phyloP scores from a whole-genome alignment of 2,888 invertebrate species.

The Drosophila tripunctata region DNA sequence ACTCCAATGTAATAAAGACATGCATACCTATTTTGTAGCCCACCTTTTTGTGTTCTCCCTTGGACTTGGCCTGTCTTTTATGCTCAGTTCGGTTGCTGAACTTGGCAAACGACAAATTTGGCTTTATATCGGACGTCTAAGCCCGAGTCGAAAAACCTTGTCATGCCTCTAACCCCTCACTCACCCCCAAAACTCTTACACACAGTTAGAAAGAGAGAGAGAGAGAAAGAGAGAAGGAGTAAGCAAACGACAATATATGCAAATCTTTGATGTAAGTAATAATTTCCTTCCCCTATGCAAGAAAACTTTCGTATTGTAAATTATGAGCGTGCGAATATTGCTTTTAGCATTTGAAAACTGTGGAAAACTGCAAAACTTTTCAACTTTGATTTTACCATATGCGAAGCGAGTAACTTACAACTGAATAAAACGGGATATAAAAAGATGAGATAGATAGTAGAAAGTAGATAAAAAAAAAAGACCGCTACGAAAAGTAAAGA shows the following conservation, averaged over 20 bases:
- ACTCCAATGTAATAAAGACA: neutral
- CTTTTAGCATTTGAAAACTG: constrained; percentile 57
- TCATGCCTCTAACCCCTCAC: neutral
- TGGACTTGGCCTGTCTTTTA: constrained; percentile 35
- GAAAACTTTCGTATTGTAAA: constrained; percentile 64
- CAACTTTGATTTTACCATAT: constrained; percentile 44
- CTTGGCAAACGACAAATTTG: constrained; percentile 66
- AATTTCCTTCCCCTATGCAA: constrained; percentile 71
- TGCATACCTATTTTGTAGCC: neutral
- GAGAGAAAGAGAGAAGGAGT: neutral
- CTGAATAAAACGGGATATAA: neutral
- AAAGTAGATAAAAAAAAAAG: neutral
- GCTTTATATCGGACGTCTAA: constrained; percentile 53
- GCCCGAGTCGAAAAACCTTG: constrained; percentile 1
- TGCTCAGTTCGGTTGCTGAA: constrained; percentile 30
- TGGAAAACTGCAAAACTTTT: constrained; percentile 30
- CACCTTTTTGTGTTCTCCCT: neutral
- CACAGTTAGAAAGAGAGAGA: constrained; percentile 12
- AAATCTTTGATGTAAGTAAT: constrained; percentile 79
- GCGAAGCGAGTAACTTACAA: constrained; percentile 4
- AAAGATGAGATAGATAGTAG: neutral
- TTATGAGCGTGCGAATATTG: constrained; percentile 77
- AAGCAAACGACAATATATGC: constrained; percentile 64
- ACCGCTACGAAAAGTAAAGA: neutral
- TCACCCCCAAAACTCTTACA: neutral